Evolutionary conservation across 2,797 vertebrate genomes (phyloP).

Genomic region (Manis javanica): DNA sequence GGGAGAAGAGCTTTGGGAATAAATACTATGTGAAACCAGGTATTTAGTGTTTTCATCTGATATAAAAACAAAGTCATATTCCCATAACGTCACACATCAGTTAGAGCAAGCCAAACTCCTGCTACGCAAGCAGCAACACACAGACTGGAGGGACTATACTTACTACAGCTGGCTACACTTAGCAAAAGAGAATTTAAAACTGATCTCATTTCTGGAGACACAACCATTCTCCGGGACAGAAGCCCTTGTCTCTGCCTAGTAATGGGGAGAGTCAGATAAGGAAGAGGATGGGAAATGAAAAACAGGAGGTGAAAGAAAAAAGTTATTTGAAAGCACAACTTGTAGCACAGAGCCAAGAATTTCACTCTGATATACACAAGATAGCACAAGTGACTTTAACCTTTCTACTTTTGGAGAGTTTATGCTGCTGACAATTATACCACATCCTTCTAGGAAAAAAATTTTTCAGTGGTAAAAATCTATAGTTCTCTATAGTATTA

Average conservation of each 20-base stretch:
- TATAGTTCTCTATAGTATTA: not conserved
- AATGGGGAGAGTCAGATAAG: conserved; percentile 73
- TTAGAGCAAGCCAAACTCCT: conserved; percentile 76
- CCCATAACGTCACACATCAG: conserved; percentile 57
- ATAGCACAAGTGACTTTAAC: not conserved
- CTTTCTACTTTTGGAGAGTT: not conserved
- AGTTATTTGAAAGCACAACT: conserved; percentile 42
- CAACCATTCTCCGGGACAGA: conserved; percentile 85
- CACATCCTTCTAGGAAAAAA: not conserved
- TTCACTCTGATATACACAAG: not conserved
- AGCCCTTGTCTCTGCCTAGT: conserved; percentile 84
- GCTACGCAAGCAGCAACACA: conserved; percentile 79
- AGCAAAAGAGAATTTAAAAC: conserved; percentile 87
- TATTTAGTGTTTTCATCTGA: conserved; percentile 64
- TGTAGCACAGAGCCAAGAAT: not conserved
- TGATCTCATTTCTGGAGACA: conserved; percentile 87
- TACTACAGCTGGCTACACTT: conserved; percentile 89
- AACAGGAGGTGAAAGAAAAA: conserved; percentile 68
- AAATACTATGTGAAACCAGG: not conserved
- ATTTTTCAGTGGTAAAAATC: not conserved
- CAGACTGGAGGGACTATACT: conserved; percentile 87
- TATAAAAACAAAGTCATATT: conserved; percentile 67
- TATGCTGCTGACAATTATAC: not conserved
- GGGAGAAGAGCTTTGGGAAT: conserved; percentile 6
- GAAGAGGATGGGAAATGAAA: conserved; percentile 51